Percentiles rank a stretch among this genome's conserved stretches.
Conservation (phyloP, 2,888 invertebrate genomes). For the Carpatolechia fugitivella region DNA sequence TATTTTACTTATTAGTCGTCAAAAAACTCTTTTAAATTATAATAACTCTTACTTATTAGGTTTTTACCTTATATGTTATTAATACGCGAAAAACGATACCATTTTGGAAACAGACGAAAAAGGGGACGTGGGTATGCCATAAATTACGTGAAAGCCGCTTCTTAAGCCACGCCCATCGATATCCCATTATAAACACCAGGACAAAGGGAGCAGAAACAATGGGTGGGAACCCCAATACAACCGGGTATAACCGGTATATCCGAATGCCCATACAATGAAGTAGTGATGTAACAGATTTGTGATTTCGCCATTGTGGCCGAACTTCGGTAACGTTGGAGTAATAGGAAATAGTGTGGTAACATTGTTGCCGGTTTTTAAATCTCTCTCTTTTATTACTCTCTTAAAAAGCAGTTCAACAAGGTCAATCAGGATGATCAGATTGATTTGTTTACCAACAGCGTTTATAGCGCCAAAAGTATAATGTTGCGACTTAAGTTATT, state of each 20-base stretch:
- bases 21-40: too few species aligned
- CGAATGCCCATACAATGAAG: background rate
- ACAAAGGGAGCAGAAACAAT: conserved; percentile 8
- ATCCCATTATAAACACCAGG: conserved; percentile 11
- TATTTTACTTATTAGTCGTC: too few species aligned
- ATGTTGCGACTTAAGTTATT: too few species aligned
- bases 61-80: too few species aligned
- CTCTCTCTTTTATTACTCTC: too few species aligned
- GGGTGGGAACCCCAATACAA: background rate
- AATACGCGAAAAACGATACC: background rate
- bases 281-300: background rate
- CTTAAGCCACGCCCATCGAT: conserved; percentile 15
- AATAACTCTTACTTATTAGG: too few species aligned
- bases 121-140: conserved; percentile 10
- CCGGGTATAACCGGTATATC: background rate
- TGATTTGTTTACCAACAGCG: too few species aligned
- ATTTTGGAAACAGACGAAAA: background rate
- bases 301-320: background rate
- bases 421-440: too few species aligned
- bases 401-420: too few species aligned
- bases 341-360: too few species aligned
- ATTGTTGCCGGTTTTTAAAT: too few species aligned
- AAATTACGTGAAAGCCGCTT: conserved; percentile 9
- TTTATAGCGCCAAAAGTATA: too few species aligned
- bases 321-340: background rate